Base-by-base conservation (phyloP, 2,113 vertebrate species). In the Aythya baeri region DNA sequence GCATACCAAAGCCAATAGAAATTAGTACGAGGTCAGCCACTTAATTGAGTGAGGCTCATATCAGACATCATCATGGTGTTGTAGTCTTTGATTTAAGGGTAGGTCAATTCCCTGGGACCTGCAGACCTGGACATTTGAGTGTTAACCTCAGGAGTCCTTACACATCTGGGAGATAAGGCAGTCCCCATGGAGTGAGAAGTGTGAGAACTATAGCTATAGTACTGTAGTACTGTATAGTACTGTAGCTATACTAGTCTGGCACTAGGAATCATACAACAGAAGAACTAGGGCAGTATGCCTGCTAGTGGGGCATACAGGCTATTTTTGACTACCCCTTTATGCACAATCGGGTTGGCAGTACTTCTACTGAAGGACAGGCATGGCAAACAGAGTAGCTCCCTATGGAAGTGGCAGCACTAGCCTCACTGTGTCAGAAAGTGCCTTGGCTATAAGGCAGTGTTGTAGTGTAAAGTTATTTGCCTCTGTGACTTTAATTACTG, bases 381-480 rank as follows among this genome's bases (percentile, higher is more conserved):
- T 5, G 23, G 57, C 1, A 2, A 84, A 62, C 0, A 2, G 14
- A 20, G 7, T 13, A 62, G 34, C 11, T 81, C 15, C 15, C 20
- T n/a, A 8, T 31, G 4, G 11, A 86, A 91, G 16, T 11, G 36
- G 21, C 27, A 81, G 29, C 3, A 5, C 0, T 1, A 58, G 31
- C 13, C 27, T 75, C 12, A 26, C 9, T 4, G 2, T 2, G 6
- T 27, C 29, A 46, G 22, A 13, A 75, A 63, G 15, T 23, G 29
- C 9, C 15, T 70, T 0, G 0, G 49, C 20, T 74, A 2, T 7
- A 75, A 34, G 22, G 14, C 2, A 0, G 29, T 52, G 16, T 1
- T 44, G 9, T 41, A 9, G 6, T 50, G 4, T 26, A 76, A 70
- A 86, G 63, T 82, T 49, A 58, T 15, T 62, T n/a, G 18, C 4